Percentiles rank a stretch among this genome's conserved stretches.
Evolutionary conservation across 1,140 invertebrate genomes (phyloP).

Genomic region (Saxidomus purpurata): DNA sequence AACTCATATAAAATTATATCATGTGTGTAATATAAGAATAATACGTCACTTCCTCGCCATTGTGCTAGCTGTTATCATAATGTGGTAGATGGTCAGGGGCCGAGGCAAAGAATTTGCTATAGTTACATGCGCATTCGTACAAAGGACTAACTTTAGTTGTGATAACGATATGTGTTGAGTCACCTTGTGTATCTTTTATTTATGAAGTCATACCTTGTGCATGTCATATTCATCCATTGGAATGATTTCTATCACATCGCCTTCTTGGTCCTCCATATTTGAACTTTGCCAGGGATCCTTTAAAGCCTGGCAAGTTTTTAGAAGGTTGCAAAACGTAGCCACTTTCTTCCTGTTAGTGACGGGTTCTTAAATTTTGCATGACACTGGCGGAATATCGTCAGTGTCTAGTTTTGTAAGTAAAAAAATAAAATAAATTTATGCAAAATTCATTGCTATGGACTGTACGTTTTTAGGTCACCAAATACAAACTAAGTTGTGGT

Average conservation of each 20-base stretch:
- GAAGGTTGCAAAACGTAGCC: constrained; percentile 58
- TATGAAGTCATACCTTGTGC: constrained; percentile 76
- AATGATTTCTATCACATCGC: constrained; percentile 79
- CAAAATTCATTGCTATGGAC: background rate
- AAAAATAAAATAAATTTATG: background rate
- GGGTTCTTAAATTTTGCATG: background rate
- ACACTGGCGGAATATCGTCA: background rate
- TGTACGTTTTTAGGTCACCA: background rate
- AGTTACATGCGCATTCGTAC: no score
- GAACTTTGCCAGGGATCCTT: constrained; percentile 66
- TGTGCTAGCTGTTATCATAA: no score
- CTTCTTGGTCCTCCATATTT: constrained; percentile 58
- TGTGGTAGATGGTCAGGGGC: no score
- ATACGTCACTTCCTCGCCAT: no score
- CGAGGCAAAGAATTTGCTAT: no score
- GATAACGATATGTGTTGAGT: no score
- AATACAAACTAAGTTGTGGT: background rate
- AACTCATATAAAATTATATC: no score
- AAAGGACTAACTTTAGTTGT: no score
- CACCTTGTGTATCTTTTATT: no score
- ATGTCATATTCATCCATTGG: constrained; percentile 78
- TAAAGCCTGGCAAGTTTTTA: constrained; percentile 46
- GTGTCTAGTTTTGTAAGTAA: background rate
- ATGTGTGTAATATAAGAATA: no score
- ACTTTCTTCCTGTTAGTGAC: background rate